These are phyloP conservation scores for Chionomys nivalis DNA, from an alignment of 2,113 vertebrate species.

Conservation along the genomic window DNA sequence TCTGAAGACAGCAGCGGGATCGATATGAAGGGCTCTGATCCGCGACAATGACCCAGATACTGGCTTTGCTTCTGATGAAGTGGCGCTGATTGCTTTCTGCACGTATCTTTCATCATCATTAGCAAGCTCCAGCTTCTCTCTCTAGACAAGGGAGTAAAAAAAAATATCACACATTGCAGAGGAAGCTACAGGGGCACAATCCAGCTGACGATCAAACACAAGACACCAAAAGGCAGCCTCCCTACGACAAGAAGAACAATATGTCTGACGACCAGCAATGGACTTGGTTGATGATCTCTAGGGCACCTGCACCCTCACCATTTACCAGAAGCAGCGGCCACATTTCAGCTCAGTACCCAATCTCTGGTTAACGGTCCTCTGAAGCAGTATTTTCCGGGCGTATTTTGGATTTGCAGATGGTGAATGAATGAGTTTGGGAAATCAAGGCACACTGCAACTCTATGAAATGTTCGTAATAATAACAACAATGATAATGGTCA, in stretches of 20 bases:
- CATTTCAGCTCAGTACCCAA: slow-evolving; percentile 12
- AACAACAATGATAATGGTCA: background rate
- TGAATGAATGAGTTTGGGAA: slow-evolving; percentile 17
- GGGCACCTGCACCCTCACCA: slow-evolving; percentile 35
- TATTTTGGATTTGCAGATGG: background rate
- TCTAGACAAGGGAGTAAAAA: slow-evolving; percentile 63
- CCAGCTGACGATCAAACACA: slow-evolving; percentile 61
- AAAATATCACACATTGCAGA: slow-evolving; percentile 66
- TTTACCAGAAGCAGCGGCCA: background rate
- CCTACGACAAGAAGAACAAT: slow-evolving; percentile 60
- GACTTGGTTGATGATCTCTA: slow-evolving; percentile 41
- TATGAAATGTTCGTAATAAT: slow-evolving; percentile 19
- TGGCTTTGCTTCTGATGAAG: slow-evolving; percentile 70
- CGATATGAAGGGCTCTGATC: slow-evolving; percentile 21
- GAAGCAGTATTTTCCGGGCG: background rate
- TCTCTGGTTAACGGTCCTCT: background rate
- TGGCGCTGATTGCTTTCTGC: slow-evolving; percentile 60
- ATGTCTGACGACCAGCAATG: background rate
- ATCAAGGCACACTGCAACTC: background rate
- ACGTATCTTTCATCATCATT: slow-evolving; percentile 72
- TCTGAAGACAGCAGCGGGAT: slow-evolving; percentile 50
- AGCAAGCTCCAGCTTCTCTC: slow-evolving; percentile 56
- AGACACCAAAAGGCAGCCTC: slow-evolving; percentile 72
- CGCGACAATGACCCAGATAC: slow-evolving; percentile 46
- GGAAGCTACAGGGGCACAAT: slow-evolving; percentile 62